Evolutionary conservation across 2,888 invertebrate species (phyloP).

Genomic region (Mamestra brassicae): DNA sequence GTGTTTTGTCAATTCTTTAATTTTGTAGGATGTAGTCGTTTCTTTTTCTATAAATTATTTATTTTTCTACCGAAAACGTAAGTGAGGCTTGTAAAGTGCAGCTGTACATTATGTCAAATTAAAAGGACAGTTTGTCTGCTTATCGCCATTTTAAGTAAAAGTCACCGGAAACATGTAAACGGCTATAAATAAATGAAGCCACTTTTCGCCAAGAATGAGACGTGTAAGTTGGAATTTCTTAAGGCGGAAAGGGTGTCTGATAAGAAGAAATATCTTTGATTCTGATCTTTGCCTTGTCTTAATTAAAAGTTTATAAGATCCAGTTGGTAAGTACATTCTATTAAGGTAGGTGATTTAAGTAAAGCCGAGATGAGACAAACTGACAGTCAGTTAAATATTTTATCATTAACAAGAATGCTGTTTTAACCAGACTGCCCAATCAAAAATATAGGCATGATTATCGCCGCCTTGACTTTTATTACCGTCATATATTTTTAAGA

Average conservation of each 20-base stretch:
- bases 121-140: conserved; percentile 21
- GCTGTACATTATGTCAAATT: conserved; percentile 43
- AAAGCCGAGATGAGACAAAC: background rate
- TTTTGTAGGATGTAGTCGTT: no score
- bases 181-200: conserved; percentile 8
- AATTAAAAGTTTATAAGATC: conserved; percentile 1
- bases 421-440: background rate
- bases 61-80: conserved; percentile 13
- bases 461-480: conserved; percentile 26
- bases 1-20: no score
- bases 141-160: conserved; percentile 11
- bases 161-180: conserved; percentile 24
- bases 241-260: background rate
- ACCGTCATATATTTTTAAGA: conserved; percentile 26
- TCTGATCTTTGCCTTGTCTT: background rate
- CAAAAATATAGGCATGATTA: conserved; percentile 28
- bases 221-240: background rate
- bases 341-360: background rate
- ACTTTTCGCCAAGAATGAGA: conserved; percentile 5
- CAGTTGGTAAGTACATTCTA: background rate
- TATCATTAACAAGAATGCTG: background rate
- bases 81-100: conserved; percentile 15
- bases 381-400: background rate
- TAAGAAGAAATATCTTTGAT: background rate
- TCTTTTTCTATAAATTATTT: background rate